phyloP scores from a whole-genome alignment of 2,113 vertebrate genomes.

The Corynorhinus townsendii region DNA sequence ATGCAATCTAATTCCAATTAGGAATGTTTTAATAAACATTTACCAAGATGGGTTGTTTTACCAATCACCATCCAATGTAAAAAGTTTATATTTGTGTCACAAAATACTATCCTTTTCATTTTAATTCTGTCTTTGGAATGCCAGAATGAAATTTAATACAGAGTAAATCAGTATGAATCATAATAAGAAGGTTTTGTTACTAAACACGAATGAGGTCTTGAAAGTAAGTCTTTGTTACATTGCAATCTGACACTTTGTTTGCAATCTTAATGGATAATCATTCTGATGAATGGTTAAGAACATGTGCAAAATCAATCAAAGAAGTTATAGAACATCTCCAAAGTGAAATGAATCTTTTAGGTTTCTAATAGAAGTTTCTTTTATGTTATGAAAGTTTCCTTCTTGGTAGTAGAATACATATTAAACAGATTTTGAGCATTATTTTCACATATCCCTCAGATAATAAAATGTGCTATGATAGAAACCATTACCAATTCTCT shows the following conservation, averaged over 20 bases:
- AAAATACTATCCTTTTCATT: not conserved
- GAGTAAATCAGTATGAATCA: not conserved
- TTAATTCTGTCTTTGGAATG: not conserved
- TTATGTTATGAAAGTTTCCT: not conserved
- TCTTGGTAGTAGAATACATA: not conserved
- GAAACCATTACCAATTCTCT: not conserved
- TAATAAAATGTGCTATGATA: not conserved
- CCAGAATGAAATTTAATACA: not conserved
- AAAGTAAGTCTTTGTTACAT: not conserved
- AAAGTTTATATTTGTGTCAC: not conserved
- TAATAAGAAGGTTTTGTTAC: not conserved
- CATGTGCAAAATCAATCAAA: not conserved
- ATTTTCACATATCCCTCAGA: not conserved
- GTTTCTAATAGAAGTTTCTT: not conserved
- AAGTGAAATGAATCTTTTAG: not conserved
- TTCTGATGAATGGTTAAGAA: not conserved
- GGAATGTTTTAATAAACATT: not conserved
- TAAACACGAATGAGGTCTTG: not conserved
- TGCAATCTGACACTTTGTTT: not conserved
- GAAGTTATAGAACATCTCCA: not conserved
- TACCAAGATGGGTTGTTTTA: not conserved
- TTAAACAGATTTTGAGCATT: not conserved
- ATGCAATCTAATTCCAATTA: not conserved
- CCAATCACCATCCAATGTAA: not conserved
- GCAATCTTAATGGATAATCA: not conserved